Conservation (phyloP, 2,888 invertebrate species). For the Noctua comes region DNA sequence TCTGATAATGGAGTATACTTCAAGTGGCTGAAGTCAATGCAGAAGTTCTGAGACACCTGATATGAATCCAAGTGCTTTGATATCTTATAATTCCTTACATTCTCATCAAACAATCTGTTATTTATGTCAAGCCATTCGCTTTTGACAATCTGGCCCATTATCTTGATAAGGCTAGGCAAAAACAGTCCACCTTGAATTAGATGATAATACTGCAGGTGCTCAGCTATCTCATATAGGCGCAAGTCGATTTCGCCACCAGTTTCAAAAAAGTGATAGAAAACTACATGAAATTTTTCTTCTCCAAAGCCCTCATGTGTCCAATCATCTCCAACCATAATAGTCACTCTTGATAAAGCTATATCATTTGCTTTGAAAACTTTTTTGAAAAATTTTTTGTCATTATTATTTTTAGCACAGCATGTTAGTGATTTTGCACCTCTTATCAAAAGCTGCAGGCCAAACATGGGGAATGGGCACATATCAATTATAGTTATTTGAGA, state of each 20-base stretch:
- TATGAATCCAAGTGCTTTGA: slow-evolving; percentile 90
- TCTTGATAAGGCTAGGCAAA: slow-evolving; percentile 88
- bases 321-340: slow-evolving; percentile 79
- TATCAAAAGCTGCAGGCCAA: slow-evolving; percentile 90
- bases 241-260: slow-evolving; percentile 90
- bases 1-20: slow-evolving; percentile 83
- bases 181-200: slow-evolving; percentile 85
- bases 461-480: slow-evolving; percentile 91
- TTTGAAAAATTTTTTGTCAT: slow-evolving; percentile 83
- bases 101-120: slow-evolving; percentile 90
- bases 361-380: slow-evolving; percentile 84
- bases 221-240: slow-evolving; percentile 73
- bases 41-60: slow-evolving; percentile 90
- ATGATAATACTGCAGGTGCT: slow-evolving; percentile 76
- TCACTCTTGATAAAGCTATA: slow-evolving; percentile 80
- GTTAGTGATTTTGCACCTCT: slow-evolving; percentile 85
- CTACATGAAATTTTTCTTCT: slow-evolving; percentile 86
- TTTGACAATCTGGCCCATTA: slow-evolving; percentile 91
- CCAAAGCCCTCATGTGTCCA: slow-evolving; percentile 75
- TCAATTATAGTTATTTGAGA: slow-evolving; percentile 87
- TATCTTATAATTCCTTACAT: slow-evolving; percentile 89
- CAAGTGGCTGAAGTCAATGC: slow-evolving; percentile 84
- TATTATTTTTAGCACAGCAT: slow-evolving; percentile 81
- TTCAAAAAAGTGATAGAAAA: slow-evolving; percentile 90
- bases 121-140: slow-evolving; percentile 91